These are phyloP conservation scores for Blastomussa wellsi DNA, from an alignment of 92 coral and sea anemone species.

Conservation along the genomic window DNA sequence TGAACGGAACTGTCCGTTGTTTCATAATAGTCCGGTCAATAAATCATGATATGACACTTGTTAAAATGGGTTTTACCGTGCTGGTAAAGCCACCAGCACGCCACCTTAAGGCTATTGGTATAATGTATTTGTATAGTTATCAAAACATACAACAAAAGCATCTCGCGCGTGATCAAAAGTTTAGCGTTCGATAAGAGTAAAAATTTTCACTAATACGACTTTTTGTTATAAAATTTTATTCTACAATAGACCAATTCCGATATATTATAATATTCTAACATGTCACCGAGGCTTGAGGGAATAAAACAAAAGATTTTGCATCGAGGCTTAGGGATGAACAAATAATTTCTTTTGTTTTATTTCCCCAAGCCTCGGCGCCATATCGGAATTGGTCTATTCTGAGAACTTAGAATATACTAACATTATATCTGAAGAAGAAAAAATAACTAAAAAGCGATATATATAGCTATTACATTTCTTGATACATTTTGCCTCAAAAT, in stretches of 20 bases:
- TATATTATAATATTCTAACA: too few relatives aligned
- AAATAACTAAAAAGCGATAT: neutral
- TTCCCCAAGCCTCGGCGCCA: too few relatives aligned
- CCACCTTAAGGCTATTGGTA: neutral
- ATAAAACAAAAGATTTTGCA: too few relatives aligned
- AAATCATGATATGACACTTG: neutral
- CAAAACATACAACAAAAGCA: neutral
- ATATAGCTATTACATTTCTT: neutral
- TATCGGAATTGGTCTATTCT: too few relatives aligned
- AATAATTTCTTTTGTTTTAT: too few relatives aligned
- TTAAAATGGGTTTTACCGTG: neutral
- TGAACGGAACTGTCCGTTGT: neutral
- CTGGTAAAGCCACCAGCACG: neutral
- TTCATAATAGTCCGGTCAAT: neutral
- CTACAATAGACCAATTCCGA: too few relatives aligned
- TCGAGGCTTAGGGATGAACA: too few relatives aligned
- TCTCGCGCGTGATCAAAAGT: neutral
- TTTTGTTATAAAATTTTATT: neutral
- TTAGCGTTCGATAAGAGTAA: neutral
- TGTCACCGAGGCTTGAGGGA: too few relatives aligned
- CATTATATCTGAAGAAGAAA: too few relatives aligned
- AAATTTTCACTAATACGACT: neutral
- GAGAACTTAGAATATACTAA: too few relatives aligned
- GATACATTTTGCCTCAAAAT: neutral
- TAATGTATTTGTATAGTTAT: neutral